A percentile compares a stretch with the other conserved stretches of the same genome.
These are phyloP conservation scores for Lutraria lutraria DNA, from an alignment of 2,888 invertebrate genomes.

Conservation along the genomic window DNA sequence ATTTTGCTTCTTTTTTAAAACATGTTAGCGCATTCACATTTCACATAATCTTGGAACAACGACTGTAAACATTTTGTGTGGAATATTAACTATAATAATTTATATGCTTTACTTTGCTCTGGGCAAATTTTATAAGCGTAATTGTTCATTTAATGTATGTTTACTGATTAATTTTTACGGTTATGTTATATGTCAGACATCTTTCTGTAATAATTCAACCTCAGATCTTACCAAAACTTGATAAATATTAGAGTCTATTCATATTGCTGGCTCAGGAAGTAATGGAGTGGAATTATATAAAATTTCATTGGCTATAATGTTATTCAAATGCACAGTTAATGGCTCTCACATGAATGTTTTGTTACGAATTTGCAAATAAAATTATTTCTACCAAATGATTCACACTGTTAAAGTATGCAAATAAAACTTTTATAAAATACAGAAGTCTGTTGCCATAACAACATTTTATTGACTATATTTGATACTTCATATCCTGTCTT, in stretches of 20 bases:
- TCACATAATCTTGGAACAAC: neutral
- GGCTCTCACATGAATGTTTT: slow-evolving; percentile 7
- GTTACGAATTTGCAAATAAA: slow-evolving; percentile 3
- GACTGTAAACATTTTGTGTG: neutral
- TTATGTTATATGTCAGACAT: slow-evolving; percentile 23
- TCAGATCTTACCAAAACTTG: slow-evolving; percentile 12
- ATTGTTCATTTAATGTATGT: slow-evolving; percentile 6
- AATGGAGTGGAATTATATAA: neutral
- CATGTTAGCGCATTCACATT: neutral
- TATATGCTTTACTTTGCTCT: slow-evolving; percentile 5
- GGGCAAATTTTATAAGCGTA: slow-evolving; percentile 11
- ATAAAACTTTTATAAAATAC: slow-evolving; percentile 13
- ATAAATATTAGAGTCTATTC: slow-evolving; percentile 4
- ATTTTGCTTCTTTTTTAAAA: neutral
- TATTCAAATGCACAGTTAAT: slow-evolving; percentile 5
- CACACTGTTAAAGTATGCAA: slow-evolving; percentile 1
- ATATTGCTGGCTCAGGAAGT: neutral
- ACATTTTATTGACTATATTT: slow-evolving; percentile 19
- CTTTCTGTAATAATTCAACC: slow-evolving; percentile 11
- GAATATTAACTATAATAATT: slow-evolving; percentile 8
- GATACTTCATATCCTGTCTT: neutral
- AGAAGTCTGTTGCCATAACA: neutral
- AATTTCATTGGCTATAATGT: slow-evolving; percentile 4
- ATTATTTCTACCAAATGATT: neutral
- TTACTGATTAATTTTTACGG: slow-evolving; percentile 22